A percentile compares a stretch with the other conserved stretches of the same genome.
phyloP scores from a whole-genome alignment of 2,113 vertebrate species.

The Acanthochromis polyacanthus region DNA sequence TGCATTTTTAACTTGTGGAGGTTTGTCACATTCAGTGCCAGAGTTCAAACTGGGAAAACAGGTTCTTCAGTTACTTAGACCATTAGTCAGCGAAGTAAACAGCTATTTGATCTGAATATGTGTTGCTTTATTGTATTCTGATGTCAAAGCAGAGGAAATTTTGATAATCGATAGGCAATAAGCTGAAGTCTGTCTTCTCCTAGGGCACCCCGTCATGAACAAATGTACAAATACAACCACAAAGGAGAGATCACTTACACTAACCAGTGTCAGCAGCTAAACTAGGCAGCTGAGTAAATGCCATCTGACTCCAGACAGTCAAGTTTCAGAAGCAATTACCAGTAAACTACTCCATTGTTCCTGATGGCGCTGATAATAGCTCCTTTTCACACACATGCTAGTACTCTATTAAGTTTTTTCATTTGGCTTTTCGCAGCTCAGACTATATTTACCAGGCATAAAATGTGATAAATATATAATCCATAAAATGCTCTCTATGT shows the following conservation, averaged over 20 bases:
- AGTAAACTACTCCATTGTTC: neutral
- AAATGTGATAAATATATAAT: neutral
- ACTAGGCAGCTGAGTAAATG: neutral
- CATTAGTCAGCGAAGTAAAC: neutral
- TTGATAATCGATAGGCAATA: too few species aligned
- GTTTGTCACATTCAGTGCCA: fast-evolving
- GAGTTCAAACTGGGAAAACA: neutral
- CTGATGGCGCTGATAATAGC: neutral
- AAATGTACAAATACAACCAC: too few species aligned
- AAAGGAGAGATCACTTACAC: too few species aligned
- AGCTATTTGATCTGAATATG: neutral
- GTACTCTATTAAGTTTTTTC: neutral
- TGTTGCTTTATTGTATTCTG: too few species aligned
- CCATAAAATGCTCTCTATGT: neutral
- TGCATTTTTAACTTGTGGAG: too few species aligned
- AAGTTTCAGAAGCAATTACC: slow-evolving; percentile 2
- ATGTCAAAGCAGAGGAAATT: too few species aligned
- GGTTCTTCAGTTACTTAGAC: neutral
- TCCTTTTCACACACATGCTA: neutral
- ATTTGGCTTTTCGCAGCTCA: neutral
- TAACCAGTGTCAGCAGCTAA: too few species aligned
- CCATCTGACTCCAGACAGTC: neutral
- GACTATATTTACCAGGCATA: neutral
- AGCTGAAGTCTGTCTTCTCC: too few species aligned
- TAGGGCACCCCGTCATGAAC: too few species aligned